phyloP scores from a whole-genome alignment of 1,140 invertebrate species.

The Chlorops oryzae region DNA sequence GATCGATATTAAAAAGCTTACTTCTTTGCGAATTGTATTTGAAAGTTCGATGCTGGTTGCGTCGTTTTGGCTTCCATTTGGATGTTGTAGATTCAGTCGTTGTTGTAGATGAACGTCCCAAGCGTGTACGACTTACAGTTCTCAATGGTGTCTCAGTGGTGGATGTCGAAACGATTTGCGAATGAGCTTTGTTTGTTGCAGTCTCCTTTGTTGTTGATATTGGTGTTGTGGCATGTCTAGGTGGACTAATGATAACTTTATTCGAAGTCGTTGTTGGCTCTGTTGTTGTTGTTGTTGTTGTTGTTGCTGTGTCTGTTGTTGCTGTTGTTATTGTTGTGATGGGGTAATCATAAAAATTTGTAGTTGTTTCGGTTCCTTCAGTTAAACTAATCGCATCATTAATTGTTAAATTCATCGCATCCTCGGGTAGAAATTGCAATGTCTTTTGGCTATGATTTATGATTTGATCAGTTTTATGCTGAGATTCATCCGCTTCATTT shows the following conservation, averaged over 20 bases:
- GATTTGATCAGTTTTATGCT: no score
- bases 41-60: constrained; percentile 18
- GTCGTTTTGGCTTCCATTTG: constrained; percentile 39
- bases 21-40: no score
- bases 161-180: constrained; percentile 14
- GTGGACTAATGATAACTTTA: no score
- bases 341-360: no score
- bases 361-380: no score
- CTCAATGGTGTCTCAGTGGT: constrained; percentile 17
- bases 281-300: background rate
- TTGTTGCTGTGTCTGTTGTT: constrained; percentile 3
- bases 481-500: no score
- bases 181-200: background rate
- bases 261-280: background rate
- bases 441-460: no score
- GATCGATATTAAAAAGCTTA: no score
- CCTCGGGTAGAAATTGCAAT: no score
- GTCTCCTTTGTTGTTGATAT: constrained; percentile 26
- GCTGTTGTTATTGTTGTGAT: constrained; percentile 12
- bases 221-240: background rate
- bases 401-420: no score
- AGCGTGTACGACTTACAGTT: constrained; percentile 31
- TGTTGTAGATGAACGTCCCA: constrained; percentile 22
- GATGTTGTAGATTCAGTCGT: constrained; percentile 24
- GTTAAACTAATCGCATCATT: no score